Conservation (phyloP, 2,888 invertebrate genomes). For the Coenonympha arcania region DNA sequence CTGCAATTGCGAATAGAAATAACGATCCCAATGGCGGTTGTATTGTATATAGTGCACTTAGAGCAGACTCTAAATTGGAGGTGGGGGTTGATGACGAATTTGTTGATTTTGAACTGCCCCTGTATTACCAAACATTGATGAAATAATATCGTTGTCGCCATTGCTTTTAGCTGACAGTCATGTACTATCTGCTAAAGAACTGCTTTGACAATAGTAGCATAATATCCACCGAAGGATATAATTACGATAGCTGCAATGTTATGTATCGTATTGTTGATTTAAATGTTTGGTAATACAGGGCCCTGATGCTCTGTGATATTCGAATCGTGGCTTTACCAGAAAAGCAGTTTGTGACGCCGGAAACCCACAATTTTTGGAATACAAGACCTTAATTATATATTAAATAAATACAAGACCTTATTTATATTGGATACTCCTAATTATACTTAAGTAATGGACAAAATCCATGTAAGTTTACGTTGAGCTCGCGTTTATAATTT, state of each 20-base stretch:
- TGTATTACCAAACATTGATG: not conserved
- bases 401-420: no score
- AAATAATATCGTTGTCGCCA: not conserved
- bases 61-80: constrained; percentile 31
- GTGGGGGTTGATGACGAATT: not conserved
- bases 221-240: not conserved
- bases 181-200: not conserved
- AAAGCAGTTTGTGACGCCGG: not conserved
- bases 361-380: not conserved
- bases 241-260: not conserved
- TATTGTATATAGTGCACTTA: constrained; percentile 43
- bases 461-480: no score
- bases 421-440: no score
- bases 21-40: constrained; percentile 25
- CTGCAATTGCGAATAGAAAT: no score
- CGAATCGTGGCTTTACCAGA: not conserved
- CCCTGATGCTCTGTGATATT: not conserved
- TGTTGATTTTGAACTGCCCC: not conserved
- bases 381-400: not conserved
- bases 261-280: no score
- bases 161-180: not conserved
- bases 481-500: no score
- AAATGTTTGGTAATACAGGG: constrained; percentile 4
- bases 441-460: no score
- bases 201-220: not conserved